These are phyloP conservation scores for Drosophila quasianomalipes DNA, from an alignment of 2,888 invertebrate genomes.

Conservation along the genomic window DNA sequence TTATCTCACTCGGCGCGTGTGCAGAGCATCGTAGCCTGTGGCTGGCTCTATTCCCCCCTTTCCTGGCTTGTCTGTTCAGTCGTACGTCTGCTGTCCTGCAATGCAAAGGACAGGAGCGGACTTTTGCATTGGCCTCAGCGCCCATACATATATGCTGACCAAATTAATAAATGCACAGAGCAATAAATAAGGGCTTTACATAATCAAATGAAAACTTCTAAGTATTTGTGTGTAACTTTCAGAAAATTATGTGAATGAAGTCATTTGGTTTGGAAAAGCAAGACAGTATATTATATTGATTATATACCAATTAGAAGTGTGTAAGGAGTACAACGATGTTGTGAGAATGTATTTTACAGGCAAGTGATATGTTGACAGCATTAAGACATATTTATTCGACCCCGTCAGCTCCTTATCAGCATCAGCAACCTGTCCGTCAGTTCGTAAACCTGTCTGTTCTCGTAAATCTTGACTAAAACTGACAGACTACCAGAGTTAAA, in stretches of 20 bases:
- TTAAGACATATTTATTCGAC: not conserved
- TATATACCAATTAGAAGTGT: too few species aligned
- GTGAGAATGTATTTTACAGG: not conserved
- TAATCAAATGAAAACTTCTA: not conserved
- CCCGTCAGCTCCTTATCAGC: not conserved
- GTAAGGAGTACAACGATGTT: not conserved
- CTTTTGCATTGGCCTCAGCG: not conserved
- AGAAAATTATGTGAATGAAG: not conserved
- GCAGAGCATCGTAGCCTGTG: constrained; percentile 59
- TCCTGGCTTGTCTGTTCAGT: not conserved
- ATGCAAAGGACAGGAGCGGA: constrained; percentile 19
- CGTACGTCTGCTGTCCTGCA: constrained; percentile 12
- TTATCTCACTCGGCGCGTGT: constrained; percentile 74
- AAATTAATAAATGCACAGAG: not conserved
- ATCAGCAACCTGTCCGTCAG: not conserved
- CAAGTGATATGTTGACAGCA: not conserved
- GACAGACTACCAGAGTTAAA: not conserved
- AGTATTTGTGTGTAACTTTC: not conserved
- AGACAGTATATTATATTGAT: not conserved
- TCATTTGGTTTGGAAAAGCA: not conserved
- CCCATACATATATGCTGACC: not conserved
- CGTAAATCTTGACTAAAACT: not conserved
- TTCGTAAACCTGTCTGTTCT: not conserved
- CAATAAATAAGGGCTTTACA: not conserved
- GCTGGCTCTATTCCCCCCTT: constrained; percentile 7